These are phyloP conservation scores for Drosophila obscura DNA, from an alignment of 1,140 invertebrate genomes.

Conservation along the genomic window DNA sequence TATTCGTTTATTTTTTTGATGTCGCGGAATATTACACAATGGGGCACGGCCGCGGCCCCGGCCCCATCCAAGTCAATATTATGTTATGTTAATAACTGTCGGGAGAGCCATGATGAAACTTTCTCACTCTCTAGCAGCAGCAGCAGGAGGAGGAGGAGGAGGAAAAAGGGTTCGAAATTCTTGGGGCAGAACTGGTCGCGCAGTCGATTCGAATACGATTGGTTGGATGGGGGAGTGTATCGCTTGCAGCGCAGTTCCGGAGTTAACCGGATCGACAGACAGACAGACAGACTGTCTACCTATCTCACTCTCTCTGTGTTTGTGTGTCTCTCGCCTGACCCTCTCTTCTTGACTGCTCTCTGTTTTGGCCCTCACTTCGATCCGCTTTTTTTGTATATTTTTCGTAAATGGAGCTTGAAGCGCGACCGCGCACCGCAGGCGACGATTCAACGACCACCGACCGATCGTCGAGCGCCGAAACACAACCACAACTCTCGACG, in stretches of 20 bases:
- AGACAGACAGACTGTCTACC: conserved; percentile 40
- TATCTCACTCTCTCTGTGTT: conserved; percentile 8
- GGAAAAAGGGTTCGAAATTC: conserved; percentile 52
- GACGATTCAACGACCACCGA: conserved; percentile 50
- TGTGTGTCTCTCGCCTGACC: neutral
- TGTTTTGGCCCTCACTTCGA: conserved; percentile 50
- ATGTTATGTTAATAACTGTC: conserved; percentile 63
- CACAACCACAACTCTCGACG: conserved; percentile 19
- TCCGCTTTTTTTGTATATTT: conserved; percentile 26
- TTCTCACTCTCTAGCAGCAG: conserved; percentile 34
- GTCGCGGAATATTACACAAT: conserved; percentile 65
- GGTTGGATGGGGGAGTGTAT: neutral
- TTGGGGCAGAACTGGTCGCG: conserved; percentile 68
- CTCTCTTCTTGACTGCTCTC: neutral
- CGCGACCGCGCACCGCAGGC: conserved; percentile 70
- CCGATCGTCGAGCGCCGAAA: conserved; percentile 13
- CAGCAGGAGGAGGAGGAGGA: conserved; percentile 19
- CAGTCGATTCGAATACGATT: conserved; percentile 44
- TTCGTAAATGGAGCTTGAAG: conserved; percentile 76
- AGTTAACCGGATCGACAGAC: conserved; percentile 12
- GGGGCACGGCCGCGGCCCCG: conserved; percentile 30
- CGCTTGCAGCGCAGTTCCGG: conserved; percentile 35
- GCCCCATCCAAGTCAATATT: conserved; percentile 55
- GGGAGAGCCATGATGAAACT: conserved; percentile 25
- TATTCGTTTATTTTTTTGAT: conserved; percentile 18